Evolutionary conservation across 1,140 invertebrate genomes (phyloP).

Genomic region (Habropoda laboriosa): DNA sequence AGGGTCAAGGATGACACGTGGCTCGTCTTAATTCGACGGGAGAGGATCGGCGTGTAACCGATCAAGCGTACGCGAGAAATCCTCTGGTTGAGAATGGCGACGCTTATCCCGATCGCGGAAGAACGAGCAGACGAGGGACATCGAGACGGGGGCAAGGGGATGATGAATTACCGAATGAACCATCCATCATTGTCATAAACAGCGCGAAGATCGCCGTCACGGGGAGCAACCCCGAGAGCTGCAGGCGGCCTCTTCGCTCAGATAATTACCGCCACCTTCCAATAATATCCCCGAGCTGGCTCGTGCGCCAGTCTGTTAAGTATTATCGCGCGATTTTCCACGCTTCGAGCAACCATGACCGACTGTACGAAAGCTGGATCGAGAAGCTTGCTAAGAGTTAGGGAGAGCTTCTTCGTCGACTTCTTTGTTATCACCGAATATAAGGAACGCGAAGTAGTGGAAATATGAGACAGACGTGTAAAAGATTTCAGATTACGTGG

Average conservation of each 20-base stretch:
- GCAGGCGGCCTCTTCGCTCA: slow-evolving; percentile 6
- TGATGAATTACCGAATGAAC: slow-evolving; percentile 24
- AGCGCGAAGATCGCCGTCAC: slow-evolving; percentile 20
- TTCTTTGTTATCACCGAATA: no score
- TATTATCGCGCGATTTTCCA: slow-evolving; percentile 20
- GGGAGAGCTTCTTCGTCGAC: no score
- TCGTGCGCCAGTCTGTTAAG: slow-evolving; percentile 13
- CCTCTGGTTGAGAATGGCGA: no score
- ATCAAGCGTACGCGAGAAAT: neutral
- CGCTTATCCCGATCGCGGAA: slow-evolving; percentile 19
- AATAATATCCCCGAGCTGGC: slow-evolving; percentile 17
- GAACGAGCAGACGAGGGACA: neutral
- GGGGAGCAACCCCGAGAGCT: slow-evolving; percentile 1
- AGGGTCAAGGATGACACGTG: slow-evolving; percentile 1
- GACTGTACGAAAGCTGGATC: no score
- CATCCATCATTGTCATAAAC: slow-evolving; percentile 44
- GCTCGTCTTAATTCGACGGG: neutral
- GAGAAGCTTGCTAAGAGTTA: no score
- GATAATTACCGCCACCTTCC: slow-evolving; percentile 37
- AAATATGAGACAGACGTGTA: no score
- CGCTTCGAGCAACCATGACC: neutral
- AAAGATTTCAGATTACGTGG: no score
- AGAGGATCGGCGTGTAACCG: no score
- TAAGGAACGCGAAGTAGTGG: no score
- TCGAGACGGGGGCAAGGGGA: neutral